phyloP scores from a whole-genome alignment of 2,797 vertebrate genomes.

The Synanceia verrucosa region DNA sequence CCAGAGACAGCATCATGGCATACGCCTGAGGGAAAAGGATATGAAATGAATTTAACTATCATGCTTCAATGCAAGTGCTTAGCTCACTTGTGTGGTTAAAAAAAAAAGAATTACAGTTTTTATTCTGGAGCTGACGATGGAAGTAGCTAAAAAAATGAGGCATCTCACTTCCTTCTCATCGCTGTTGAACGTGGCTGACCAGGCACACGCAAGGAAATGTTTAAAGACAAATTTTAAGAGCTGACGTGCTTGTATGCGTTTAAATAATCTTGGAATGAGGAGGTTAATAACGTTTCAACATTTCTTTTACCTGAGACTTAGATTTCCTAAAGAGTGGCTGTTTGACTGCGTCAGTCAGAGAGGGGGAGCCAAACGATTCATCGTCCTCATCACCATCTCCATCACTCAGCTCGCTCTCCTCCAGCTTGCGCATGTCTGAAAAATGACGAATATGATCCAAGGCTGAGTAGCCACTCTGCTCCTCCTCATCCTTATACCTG shows the following conservation, averaged over 20 bases:
- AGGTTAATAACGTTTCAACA: background rate
- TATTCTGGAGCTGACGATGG: background rate
- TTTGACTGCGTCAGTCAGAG: constrained; percentile 92
- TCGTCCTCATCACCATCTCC: constrained; percentile 86
- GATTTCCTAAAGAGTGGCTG: constrained; percentile 97
- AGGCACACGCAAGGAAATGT: background rate
- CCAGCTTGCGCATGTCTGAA: constrained; percentile 93
- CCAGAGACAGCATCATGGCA: constrained; percentile 98
- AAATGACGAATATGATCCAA: constrained; percentile 97
- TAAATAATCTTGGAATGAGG: background rate
- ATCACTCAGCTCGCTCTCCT: constrained; percentile 93
- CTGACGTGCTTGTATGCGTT: background rate
- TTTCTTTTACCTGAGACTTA: constrained; percentile 93
- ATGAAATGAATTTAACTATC: background rate
- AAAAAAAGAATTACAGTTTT: too few species aligned
- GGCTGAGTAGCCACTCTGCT: constrained; percentile 92
- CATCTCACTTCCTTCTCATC: background rate
- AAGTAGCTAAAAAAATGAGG: background rate
- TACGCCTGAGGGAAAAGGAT: constrained; percentile 84
- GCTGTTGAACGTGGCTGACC: background rate
- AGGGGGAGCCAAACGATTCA: constrained; percentile 88
- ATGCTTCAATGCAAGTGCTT: background rate
- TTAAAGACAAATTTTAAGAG: background rate
- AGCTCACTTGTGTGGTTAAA: background rate
- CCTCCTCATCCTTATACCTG: constrained; percentile 89